Evolutionary conservation across 2,888 invertebrate species (phyloP).

Genomic region (Auanema freiburgensis): DNA sequence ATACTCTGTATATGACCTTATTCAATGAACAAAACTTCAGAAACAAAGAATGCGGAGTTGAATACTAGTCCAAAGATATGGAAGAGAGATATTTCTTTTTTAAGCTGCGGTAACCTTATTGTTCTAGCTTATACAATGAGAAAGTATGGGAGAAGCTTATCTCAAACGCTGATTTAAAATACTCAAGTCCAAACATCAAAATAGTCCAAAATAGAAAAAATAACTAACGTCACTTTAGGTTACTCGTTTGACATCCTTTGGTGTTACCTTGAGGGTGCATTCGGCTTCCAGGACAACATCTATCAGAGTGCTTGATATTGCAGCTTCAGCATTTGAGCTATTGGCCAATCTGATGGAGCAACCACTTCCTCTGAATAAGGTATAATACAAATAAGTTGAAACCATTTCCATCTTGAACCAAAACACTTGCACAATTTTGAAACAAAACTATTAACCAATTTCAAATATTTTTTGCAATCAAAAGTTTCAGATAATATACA

Average conservation of each 20-base stretch:
- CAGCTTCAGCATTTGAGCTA: slow-evolving; percentile 41
- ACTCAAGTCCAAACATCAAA: slow-evolving; percentile 1
- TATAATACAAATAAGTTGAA: neutral
- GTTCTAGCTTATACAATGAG: no score
- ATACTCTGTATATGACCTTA: no score
- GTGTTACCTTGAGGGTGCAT: slow-evolving; percentile 44
- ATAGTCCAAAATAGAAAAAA: neutral
- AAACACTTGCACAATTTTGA: neutral
- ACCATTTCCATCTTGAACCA: neutral
- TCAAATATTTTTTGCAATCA: no score
- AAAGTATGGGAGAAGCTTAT: no score
- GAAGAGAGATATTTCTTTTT: no score
- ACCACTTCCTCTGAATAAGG: slow-evolving; percentile 48
- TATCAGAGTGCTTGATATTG: slow-evolving; percentile 39
- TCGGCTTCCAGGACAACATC: slow-evolving; percentile 21
- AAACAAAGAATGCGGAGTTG: no score
- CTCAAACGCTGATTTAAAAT: no score
- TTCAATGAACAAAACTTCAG: no score
- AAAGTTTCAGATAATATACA: no score
- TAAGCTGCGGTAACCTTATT: no score
- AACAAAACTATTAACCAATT: neutral
- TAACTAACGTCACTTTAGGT: slow-evolving; percentile 28
- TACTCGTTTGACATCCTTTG: slow-evolving; percentile 47
- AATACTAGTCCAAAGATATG: no score
- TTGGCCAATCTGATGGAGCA: slow-evolving; percentile 39